These are phyloP conservation scores for Cephalopachus bancanus DNA, from an alignment of 2,797 vertebrate genomes.

Conservation along the genomic window DNA sequence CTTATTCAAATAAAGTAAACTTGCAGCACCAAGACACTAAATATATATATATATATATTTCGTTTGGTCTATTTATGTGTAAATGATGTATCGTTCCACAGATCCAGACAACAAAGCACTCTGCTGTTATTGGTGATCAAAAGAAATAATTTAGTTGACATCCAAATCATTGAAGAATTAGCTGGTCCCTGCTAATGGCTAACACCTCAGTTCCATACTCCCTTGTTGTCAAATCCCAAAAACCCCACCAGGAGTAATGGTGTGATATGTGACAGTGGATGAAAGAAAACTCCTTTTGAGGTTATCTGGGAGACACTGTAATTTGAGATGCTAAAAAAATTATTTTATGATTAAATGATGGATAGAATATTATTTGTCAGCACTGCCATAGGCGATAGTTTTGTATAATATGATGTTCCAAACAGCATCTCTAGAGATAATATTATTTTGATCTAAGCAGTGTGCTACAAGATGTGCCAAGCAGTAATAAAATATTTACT, in stretches of 20 bases:
- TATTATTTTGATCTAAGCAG: slow-evolving; percentile 61
- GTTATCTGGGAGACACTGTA: slow-evolving; percentile 30
- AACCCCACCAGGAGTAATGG: not conserved
- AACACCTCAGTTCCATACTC: not conserved
- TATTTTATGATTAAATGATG: slow-evolving; percentile 60
- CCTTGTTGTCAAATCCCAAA: slow-evolving; percentile 63
- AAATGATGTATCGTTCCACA: slow-evolving; percentile 46
- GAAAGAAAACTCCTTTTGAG: slow-evolving; percentile 57
- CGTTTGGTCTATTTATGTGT: slow-evolving; percentile 30
- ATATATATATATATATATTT: not conserved
- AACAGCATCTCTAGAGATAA: slow-evolving; percentile 8
- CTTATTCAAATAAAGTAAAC: not conserved
- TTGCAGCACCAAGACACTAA: not conserved
- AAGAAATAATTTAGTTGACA: slow-evolving; percentile 70
- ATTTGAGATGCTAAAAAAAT: slow-evolving; percentile 40
- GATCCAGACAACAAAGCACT: slow-evolving; percentile 28
- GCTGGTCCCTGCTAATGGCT: not conserved
- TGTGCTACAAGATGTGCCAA: slow-evolving; percentile 20
- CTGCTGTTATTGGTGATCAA: slow-evolving; percentile 55
- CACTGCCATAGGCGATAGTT: not conserved
- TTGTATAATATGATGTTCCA: slow-evolving; percentile 35
- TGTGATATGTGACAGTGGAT: not conserved
- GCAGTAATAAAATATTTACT: slow-evolving; percentile 73
- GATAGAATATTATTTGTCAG: slow-evolving; percentile 62
- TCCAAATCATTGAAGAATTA: slow-evolving; percentile 54